Conservation (phyloP, 2,113 vertebrate genomes). For the Nibea albiflora region DNA sequence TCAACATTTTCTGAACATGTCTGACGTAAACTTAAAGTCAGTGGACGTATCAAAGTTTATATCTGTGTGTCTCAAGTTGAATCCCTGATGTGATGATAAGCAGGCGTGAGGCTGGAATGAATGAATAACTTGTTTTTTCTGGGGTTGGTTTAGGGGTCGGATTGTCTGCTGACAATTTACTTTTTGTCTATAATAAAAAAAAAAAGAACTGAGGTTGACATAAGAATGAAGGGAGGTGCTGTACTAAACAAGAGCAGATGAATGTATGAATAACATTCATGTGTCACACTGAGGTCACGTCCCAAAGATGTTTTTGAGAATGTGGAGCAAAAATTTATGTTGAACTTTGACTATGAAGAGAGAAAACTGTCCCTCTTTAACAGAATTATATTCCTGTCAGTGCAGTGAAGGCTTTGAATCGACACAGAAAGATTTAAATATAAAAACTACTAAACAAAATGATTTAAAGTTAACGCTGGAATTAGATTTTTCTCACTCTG, state of each 20-base stretch:
- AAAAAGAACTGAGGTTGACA: background rate
- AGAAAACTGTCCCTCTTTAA: background rate
- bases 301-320: background rate
- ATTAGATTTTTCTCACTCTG: background rate
- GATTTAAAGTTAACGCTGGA: background rate
- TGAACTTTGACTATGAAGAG: too few relatives aligned
- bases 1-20: too few relatives aligned
- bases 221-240: background rate
- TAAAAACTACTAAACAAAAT: background rate
- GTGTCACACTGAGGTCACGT: background rate
- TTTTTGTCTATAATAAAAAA: background rate
- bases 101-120: background rate
- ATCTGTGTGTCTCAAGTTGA: too few relatives aligned
- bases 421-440: too few relatives aligned
- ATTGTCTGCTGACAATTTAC: background rate
- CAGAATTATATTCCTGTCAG: background rate
- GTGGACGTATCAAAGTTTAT: too few relatives aligned
- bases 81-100: too few relatives aligned
- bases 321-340: background rate
- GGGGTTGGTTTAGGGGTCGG: background rate
- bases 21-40: too few relatives aligned
- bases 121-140: background rate
- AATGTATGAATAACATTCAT: background rate
- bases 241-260: background rate
- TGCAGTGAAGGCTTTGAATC: too few relatives aligned